Evolutionary conservation across 1,140 invertebrate species (phyloP), one percentile per base, ranked within the genome.

Genomic region (Drosophila nannoptera): DNA sequence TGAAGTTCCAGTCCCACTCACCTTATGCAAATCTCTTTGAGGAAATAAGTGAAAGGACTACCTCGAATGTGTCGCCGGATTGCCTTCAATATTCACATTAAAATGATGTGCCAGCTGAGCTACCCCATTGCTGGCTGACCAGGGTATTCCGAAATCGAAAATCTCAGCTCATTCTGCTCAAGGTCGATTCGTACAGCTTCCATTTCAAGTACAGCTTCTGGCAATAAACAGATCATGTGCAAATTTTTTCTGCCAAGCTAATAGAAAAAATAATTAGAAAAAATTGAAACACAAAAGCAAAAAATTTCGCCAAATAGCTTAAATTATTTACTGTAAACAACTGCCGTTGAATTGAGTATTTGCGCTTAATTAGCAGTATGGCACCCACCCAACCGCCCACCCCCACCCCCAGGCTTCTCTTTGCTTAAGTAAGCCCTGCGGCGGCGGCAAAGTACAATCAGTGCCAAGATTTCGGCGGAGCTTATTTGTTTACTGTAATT

Each of bases 21-120:
- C 78, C 71, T 78, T 78, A 83, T 82, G 78, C 75, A 82, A 82
- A 82, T 78, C 36, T 46, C 29, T 31, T 4, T 12, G 8, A 14
- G 29, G 49, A 7, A 40, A 42, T 5, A 42, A 42, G 31, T 11
- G 9, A 46, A 29, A 5, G n/a, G 31, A 4, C 8, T 31, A 31
- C 11, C 11, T 55, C 5, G 0, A 31, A 11, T n/a, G 22, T 2
- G 36, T 22, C 22, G 22, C 22, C 22, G 1, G 22, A 22, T 2
- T 22, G 3, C 22, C 3, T 22, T 22, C 3, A 22, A 2, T 22
- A 22, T 22, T 22, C 22, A 22, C 22, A 38, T 4, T 38, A 38
- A 11, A n/a, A 40, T 11, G n/a, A 2, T 40, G 2, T 40, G 9
- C 40, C n/a, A 4, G 4, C 4, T 42, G 5, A 12, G n/a, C 40